A percentile compares a stretch with the other conserved stretches of the same genome.
phyloP scores from a whole-genome alignment of 1,140 invertebrate genomes.

The Cotesia vestalis region DNA sequence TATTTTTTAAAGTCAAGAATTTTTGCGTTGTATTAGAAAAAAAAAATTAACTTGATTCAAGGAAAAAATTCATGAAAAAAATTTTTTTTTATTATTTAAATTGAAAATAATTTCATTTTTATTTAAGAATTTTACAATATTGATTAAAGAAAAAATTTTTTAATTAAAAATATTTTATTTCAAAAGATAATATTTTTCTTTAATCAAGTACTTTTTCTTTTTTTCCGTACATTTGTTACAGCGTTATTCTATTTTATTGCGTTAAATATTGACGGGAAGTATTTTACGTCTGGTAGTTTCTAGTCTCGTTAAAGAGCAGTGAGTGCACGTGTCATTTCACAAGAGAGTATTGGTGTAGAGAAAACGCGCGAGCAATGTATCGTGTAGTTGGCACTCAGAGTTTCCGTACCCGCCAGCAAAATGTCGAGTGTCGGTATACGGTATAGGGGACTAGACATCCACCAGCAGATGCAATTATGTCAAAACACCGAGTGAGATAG shows the following conservation, averaged over 20 bases:
- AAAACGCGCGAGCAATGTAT: conserved; percentile 13
- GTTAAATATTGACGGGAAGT: conserved; percentile 20
- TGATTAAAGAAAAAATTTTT: no score
- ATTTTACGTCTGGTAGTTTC: neutral
- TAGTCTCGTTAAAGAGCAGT: conserved; percentile 22
- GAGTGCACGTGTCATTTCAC: conserved; percentile 28
- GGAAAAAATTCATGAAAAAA: no score
- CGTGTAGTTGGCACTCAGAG: conserved; percentile 29
- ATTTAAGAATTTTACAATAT: no score
- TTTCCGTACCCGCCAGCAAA: conserved; percentile 27
- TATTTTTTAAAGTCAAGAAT: no score
- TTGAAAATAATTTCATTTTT: no score
- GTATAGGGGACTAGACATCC: conserved; percentile 8
- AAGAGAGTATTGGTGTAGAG: conserved; percentile 19
- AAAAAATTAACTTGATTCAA: no score
- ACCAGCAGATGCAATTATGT: conserved; percentile 36
- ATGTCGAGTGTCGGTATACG: conserved; percentile 27
- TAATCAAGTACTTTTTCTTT: no score
- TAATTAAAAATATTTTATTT: no score
- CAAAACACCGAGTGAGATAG: conserved; percentile 18
- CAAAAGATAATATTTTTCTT: no score
- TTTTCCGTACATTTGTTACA: no score
- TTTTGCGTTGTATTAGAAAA: no score
- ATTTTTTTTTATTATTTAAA: no score
- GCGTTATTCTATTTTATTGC: neutral